Conservation (phyloP, 2,113 vertebrate species). For the Mormoops blainvillei region DNA sequence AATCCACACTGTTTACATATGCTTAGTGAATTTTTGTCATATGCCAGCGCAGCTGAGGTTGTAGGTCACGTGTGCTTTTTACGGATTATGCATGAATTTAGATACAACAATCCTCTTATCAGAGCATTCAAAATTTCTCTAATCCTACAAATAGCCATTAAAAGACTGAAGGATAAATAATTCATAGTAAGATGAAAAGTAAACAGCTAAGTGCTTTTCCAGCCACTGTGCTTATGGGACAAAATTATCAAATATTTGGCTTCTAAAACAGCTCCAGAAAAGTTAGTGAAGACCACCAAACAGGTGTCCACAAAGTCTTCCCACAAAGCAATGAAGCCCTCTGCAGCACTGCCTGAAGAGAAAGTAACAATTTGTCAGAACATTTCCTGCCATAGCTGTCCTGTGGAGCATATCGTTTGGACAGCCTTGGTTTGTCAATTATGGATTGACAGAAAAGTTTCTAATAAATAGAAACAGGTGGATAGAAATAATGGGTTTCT, state of each 20-base stretch:
- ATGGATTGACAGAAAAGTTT: neutral
- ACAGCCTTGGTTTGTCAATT: neutral
- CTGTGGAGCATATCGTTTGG: neutral
- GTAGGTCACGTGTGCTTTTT: slow-evolving; percentile 49
- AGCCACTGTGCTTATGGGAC: slow-evolving; percentile 7
- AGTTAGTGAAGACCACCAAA: neutral
- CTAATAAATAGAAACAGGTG: neutral
- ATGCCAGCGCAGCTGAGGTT: neutral
- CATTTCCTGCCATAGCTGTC: neutral
- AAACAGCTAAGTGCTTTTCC: slow-evolving; percentile 55
- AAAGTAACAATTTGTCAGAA: neutral
- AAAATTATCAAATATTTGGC: slow-evolving; percentile 39
- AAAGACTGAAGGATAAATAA: slow-evolving; percentile 54
- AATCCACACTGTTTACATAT: slow-evolving; percentile 30
- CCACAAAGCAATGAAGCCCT: neutral
- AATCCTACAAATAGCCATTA: slow-evolving; percentile 64
- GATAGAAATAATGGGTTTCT: neutral
- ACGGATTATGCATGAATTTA: slow-evolving; percentile 48
- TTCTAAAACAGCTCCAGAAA: neutral
- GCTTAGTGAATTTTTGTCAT: slow-evolving; percentile 40
- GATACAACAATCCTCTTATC: slow-evolving; percentile 55
- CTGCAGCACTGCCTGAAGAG: neutral
- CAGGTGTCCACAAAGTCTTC: neutral
- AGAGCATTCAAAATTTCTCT: slow-evolving; percentile 60
- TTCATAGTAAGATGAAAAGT: slow-evolving; percentile 55